These are phyloP conservation scores for Latrodectus hesperus DNA, from an alignment of 2,888 invertebrate genomes.

Conservation along the genomic window DNA sequence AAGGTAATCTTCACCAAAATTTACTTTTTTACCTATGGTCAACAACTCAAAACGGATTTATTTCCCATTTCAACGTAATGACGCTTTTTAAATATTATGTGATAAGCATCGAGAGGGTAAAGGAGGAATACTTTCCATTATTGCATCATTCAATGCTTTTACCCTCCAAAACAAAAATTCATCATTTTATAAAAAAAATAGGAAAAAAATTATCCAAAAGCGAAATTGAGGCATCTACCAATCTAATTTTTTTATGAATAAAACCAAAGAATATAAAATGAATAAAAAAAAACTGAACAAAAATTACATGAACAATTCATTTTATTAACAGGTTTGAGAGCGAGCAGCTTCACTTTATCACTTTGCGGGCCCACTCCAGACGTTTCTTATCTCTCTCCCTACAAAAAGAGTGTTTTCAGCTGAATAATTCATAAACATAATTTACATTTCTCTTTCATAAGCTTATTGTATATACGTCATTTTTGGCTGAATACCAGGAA, in stretches of 20 bases:
- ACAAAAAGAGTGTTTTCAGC: conserved; percentile 15
- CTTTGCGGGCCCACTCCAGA: conserved; percentile 16
- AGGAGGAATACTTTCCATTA: neutral
- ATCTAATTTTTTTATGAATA: neutral
- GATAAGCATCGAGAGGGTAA: too few species aligned
- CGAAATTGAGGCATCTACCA: neutral
- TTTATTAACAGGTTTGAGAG: conserved; percentile 52
- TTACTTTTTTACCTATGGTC: too few species aligned
- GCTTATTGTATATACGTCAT: conserved; percentile 5
- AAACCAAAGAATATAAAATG: neutral
- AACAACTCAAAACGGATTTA: too few species aligned
- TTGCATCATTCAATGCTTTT: neutral
- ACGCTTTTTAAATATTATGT: too few species aligned
- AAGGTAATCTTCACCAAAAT: too few species aligned
- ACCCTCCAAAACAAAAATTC: conserved; percentile 26
- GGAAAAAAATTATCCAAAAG: neutral
- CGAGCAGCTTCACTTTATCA: conserved; percentile 34
- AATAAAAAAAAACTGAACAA: conserved; percentile 4
- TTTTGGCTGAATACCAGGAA: neutral
- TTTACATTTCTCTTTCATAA: conserved; percentile 39
- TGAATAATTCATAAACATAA: conserved; percentile 56
- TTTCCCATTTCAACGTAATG: too few species aligned
- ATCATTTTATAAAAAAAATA: neutral
- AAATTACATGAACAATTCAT: conserved; percentile 54
- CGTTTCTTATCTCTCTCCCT: neutral